A percentile compares a stretch with the other conserved stretches of the same genome.
These are phyloP conservation scores for Thaumatotibia leucotreta DNA, from an alignment of 1,140 invertebrate genomes.

Conservation along the genomic window DNA sequence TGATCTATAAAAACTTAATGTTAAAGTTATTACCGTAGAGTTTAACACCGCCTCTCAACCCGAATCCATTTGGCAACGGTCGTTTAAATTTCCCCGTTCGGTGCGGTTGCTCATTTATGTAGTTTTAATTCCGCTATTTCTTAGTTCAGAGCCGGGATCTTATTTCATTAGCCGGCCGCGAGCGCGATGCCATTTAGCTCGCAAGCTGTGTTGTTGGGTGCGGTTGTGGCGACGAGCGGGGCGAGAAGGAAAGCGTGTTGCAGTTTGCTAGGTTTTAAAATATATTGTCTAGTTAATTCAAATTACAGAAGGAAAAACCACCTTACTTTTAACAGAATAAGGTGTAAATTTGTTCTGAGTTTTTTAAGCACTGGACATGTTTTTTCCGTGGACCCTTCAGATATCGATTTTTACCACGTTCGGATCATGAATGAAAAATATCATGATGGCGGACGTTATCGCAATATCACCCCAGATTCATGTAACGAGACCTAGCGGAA, in stretches of 20 bases:
- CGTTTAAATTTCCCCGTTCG: conserved; percentile 53
- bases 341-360: no score
- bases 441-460: no score
- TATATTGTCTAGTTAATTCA: no score
- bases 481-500: no score
- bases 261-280: no score
- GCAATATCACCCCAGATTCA: no score
- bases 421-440: no score
- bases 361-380: no score
- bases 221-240: background rate
- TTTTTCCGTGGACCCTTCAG: no score
- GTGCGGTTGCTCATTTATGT: conserved; percentile 63
- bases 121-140: conserved; percentile 73
- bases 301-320: no score
- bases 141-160: conserved; percentile 64
- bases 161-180: conserved; percentile 61
- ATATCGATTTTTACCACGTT: no score
- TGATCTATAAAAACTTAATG: background rate
- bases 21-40: background rate
- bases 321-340: no score
- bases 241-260: background rate
- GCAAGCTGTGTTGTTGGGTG: conserved; percentile 38
- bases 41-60: background rate
- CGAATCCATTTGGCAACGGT: conserved; percentile 4
- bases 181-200: conserved; percentile 58